Evolutionary conservation across 2,888 invertebrate species (phyloP), one percentile per base, ranked within the genome.

Genomic region (Marasmarcha lunaedactyla): DNA sequence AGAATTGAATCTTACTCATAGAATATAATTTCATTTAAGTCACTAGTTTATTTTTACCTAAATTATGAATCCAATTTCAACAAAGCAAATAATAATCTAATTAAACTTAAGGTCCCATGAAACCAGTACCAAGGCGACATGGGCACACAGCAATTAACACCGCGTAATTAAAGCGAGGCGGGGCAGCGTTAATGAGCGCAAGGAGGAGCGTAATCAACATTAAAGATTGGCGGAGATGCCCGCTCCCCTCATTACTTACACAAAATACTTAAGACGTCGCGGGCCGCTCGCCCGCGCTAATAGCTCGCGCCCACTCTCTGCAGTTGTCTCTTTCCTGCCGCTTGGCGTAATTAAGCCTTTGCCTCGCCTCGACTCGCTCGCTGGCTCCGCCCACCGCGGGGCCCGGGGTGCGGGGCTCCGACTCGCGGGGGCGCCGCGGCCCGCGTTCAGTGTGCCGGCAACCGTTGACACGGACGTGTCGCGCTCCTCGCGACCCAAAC

Each of bases 281-380:
- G 77, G 83, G 79, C 85, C 78, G 77, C 78, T 86, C 85, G 86
- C 87, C 86, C 84, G 85, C 84, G 85, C 86, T 87, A 87, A 86
- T 87, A 86, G 86, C 86, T 85, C 84, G 86, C 85, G 84, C 84
- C 79, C 83, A 74, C 79, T 77, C 67, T 55, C 81, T 77, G 74
- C 69, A 72, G n/a, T 78, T 71, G 71, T 84, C 84, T 73, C 72
- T 72, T 66, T 84, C 71, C 64, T 66, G 63, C 77, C 71, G 66
- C 69, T 65, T 68, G 69, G 69, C 76, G 81, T 81, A 81, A 81
- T 83, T 81, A 81, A 77, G 81, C 76, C 62, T 59, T 76, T 72
- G 79, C 72, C 77, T 79, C 74, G 74, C 74, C 76, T 78, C 73
- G 72, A 64, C 72, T 74, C 78, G 65, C 68, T 68, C 65, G 63